A percentile compares a stretch with the other conserved stretches of the same genome.
phyloP scores from a whole-genome alignment of 2,113 vertebrate species.

The Heterotilapia buettikoferi region DNA sequence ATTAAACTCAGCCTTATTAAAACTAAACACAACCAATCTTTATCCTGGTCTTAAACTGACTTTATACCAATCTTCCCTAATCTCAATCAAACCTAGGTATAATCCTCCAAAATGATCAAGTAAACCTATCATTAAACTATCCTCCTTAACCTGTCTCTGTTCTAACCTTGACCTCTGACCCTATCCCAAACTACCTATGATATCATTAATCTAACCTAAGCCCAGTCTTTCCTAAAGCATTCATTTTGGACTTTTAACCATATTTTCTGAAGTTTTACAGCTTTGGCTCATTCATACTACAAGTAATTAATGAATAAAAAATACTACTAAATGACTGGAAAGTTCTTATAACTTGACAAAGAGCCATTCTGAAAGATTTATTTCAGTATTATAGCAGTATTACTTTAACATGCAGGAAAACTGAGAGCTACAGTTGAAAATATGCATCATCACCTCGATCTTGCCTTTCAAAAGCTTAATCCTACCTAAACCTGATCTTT shows the following conservation, averaged over 20 bases:
- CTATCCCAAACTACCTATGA: too few species aligned
- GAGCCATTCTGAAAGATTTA: not conserved
- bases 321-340: not conserved
- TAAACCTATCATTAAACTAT: not conserved
- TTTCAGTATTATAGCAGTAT: not conserved
- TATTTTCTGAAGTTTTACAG: not conserved
- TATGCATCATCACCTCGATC: not conserved
- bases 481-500: not conserved
- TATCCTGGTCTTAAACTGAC: not conserved
- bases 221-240: not conserved
- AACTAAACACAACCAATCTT: accelerated
- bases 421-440: not conserved
- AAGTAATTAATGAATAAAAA: not conserved
- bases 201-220: not conserved
- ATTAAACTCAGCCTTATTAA: not conserved
- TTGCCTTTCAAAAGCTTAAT: not conserved
- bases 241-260: not conserved
- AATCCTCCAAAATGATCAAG: not conserved
- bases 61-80: not conserved
- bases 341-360: not conserved
- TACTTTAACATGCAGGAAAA: not conserved
- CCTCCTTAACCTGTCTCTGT: not conserved
- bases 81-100: not conserved
- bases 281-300: not conserved
- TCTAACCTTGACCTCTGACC: too few species aligned